Base-by-base conservation (phyloP, 2,888 invertebrate species). In the Tetragonula carbonaria region DNA sequence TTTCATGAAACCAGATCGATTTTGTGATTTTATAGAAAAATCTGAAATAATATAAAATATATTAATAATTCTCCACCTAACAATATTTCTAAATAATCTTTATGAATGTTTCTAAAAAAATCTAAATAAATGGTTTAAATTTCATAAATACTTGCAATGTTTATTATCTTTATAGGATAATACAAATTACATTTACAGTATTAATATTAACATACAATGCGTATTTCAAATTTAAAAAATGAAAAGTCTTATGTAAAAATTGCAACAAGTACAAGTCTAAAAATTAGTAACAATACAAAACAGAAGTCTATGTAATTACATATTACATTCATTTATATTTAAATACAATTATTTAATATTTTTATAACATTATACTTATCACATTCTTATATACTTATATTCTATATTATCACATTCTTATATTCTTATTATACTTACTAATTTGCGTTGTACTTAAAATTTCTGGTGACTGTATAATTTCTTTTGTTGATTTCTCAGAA, bases 1-100 rank as follows among this genome's bases (percentile, higher is more conserved):
- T 62, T 96, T 96, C 57, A 93, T 92, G 67, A 97, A 96, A 85
- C 97, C 96, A 1, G 96, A 95, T 3, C 97, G 95, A 72, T 96
- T 96, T 94, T 91, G 91, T 23, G 89, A 71, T 81, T 97, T 97
- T 84, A 95, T 95, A 0, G 96, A 96, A 1, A 96, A 95, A 8
- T 96, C 96, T 92, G 51, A 70, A 79, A 77, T 86, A 72, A 28
- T 82, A 72, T 5, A 21, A 50, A 62, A 62, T 51, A 68, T 62
- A 62, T 50, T 73, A 28, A 70, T 65, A 72, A 53, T 59, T 74
- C n/a, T 59, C 59, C 18, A 23, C 18, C 8, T 38, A 8, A 63
- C 55, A 65, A 33, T 33, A 33, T 33, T 5, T 50, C 21, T 62
- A 53, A 8, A 53, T 21, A 18, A 18, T 53, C 14, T 59, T n/a